These are phyloP conservation scores for Eupsittula cactorum DNA, from an alignment of 2,113 vertebrate genomes.

Conservation along the genomic window DNA sequence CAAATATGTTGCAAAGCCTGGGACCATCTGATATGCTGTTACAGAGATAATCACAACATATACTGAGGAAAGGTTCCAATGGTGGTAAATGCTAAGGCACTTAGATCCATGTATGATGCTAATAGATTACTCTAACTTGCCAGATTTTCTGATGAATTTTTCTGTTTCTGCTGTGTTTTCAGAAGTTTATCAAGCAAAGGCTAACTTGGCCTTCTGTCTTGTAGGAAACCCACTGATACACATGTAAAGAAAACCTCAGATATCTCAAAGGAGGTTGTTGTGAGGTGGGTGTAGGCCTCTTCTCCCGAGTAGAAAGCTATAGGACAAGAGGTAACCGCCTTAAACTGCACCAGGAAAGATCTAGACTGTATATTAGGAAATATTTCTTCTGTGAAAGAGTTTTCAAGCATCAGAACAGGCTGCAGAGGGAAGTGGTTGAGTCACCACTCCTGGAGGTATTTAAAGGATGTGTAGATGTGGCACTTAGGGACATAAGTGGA, in stretches of 20 bases:
- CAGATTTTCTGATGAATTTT: background rate
- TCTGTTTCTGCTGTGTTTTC: background rate
- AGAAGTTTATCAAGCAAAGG: background rate
- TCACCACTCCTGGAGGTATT: background rate
- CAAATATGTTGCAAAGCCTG: background rate
- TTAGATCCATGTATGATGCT: background rate
- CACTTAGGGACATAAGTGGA: background rate
- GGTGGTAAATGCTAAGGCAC: background rate
- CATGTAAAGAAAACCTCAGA: background rate
- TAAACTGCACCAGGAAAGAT: background rate
- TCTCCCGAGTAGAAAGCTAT: background rate
- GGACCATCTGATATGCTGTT: background rate
- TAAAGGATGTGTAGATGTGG: background rate
- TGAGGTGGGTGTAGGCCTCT: background rate
- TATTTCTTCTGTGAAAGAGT: background rate
- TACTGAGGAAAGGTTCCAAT: background rate
- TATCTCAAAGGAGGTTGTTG: background rate
- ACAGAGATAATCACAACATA: background rate
- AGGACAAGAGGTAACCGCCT: background rate
- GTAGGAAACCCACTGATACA: accelerated
- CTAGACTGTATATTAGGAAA: background rate
- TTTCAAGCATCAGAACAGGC: background rate
- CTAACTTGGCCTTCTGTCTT: background rate
- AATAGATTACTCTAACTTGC: background rate
- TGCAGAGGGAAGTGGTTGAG: background rate